Percentiles rank a stretch among this genome's conserved stretches.
Conservation (phyloP, 30 jellyfish, hydroid and myxozoan species). For the Hydractinia echinata region DNA sequence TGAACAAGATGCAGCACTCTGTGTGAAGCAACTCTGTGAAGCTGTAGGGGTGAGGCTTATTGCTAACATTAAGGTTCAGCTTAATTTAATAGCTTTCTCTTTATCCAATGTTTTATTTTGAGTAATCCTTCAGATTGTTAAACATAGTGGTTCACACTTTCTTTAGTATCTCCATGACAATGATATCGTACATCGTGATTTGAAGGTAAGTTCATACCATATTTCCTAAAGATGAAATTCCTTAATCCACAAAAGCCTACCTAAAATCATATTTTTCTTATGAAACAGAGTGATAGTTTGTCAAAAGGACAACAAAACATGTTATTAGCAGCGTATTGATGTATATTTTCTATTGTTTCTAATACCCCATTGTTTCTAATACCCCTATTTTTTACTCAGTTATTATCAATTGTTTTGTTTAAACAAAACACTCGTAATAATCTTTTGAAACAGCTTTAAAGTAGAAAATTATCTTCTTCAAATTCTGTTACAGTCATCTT, state of each 20-base stretch:
- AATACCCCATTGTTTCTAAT: too few relatives aligned
- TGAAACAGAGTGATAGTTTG: too few relatives aligned
- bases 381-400: too few relatives aligned
- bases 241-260: too few relatives aligned
- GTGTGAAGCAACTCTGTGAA: conserved; percentile 79
- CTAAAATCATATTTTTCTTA: too few relatives aligned
- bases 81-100: neutral
- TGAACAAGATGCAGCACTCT: conserved; percentile 89
- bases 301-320: too few relatives aligned
- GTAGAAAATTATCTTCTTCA: neutral
- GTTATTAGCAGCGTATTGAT: too few relatives aligned
- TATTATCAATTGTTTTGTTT: too few relatives aligned
- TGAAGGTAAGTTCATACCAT: conserved; percentile 48
- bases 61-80: neutral
- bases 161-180: conserved; percentile 86
- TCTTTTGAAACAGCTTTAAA: too few relatives aligned
- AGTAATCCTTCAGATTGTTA: neutral
- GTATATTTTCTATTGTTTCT: too few relatives aligned
- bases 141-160: neutral
- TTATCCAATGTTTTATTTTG: neutral
- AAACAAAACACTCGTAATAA: too few relatives aligned
- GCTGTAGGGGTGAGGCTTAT: conserved; percentile 75
- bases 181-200: conserved; percentile 91
- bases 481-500: neutral
- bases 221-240: too few relatives aligned